Evolutionary conservation across 2,797 vertebrate species (phyloP), one percentile per base, ranked within the genome.

Genomic region (Cyprinodon diabolis): DNA sequence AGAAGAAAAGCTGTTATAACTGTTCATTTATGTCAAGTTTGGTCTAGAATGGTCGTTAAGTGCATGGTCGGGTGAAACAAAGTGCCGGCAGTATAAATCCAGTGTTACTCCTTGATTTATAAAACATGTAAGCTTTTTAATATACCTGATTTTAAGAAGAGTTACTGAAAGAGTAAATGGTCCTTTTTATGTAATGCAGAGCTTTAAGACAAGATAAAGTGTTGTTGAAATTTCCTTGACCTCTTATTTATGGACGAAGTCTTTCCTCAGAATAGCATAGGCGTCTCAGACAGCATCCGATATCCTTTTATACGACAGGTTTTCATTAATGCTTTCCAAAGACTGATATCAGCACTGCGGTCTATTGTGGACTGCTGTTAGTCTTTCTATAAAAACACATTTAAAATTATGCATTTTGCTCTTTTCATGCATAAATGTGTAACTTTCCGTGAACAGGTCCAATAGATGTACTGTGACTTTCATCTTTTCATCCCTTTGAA

Each of bases 251-350:
- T 91, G 80, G 81, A 81, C 86, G 87, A 89, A 89, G 86, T 90
- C 89, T 88, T 84, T 88, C 86, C 88, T 80, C 83, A 91, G 89
- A 94, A 94, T 91, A 93, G 87, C 71, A 88, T 40, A 43, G 73
- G 83, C 77, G 83, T 83, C 83, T 86, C 79, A 87, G 91, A 92
- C 87, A 87, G 87, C 82, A 84, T 87, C 84, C 75, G 82, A 90
- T 91, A 92, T 93, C 68, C 86, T 89, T 91, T 92, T 75, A 89
- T 87, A 91, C 78, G 87, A 81, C 82, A 85, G 66, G 76, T 84
- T 85, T 90, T 91, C 68, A 84, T 89, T 86, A 86, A 79, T 78
- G 73, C 87, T 88, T 86, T 86, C 70, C 83, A 83, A 86, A 89
- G 83, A 77, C 86, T 84, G 71, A 87, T 85, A 89, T 87, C 83